Percentiles rank a stretch among this genome's conserved stretches.
phyloP scores from a whole-genome alignment of 2,113 vertebrate genomes.

The Ramphastos sulfuratus region DNA sequence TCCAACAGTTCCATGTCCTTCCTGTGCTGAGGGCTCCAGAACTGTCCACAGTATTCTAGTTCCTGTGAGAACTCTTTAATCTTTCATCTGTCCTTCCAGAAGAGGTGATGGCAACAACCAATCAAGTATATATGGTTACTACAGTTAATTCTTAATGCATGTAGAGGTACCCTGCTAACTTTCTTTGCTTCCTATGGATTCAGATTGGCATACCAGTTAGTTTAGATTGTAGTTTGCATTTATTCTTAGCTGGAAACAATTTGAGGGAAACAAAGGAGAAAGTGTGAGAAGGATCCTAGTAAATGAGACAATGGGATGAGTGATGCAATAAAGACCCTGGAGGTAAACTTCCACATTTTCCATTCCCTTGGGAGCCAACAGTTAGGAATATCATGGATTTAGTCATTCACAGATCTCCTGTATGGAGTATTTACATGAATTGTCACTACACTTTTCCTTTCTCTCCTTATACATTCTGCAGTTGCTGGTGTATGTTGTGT shows the following conservation, averaged over 20 bases:
- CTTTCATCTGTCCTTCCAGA: not conserved
- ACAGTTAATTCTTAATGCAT: not conserved
- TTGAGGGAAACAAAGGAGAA: not conserved
- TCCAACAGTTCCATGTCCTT: too few species aligned
- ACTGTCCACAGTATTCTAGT: too few species aligned
- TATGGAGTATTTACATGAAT: not conserved
- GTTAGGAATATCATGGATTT: not conserved
- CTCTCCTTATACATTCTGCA: not conserved
- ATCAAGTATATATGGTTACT: not conserved
- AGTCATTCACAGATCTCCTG: not conserved
- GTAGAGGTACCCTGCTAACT: not conserved
- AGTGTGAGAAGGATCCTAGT: not conserved
- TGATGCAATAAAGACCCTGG: not conserved
- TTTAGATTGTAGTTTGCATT: not conserved
- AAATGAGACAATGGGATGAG: not conserved
- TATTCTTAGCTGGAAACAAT: constrained; percentile 8
- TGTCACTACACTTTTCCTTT: not conserved
- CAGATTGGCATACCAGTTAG: not conserved
- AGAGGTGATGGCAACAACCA: not conserved
- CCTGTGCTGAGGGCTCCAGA: too few species aligned
- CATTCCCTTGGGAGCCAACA: not conserved
- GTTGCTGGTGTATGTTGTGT: not conserved
- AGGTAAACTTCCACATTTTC: constrained; percentile 3
- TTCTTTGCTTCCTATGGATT: not conserved
- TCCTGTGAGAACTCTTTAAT: not conserved